Evolutionary conservation across 2,113 vertebrate species (phyloP), one percentile per base, ranked within the genome.

Genomic region (Mandrillus leucophaeus): DNA sequence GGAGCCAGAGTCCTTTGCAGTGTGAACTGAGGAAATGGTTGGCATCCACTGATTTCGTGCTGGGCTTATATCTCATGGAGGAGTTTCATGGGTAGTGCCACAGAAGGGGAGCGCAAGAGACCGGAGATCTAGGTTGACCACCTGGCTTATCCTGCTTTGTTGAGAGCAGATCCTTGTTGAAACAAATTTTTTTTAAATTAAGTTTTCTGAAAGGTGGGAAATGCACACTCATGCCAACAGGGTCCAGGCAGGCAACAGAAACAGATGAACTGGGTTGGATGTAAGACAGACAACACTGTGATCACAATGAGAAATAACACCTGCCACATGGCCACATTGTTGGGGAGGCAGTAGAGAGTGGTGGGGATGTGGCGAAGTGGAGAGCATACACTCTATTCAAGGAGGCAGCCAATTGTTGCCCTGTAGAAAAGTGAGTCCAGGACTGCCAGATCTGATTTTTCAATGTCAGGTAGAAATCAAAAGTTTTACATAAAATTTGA

Each of bases 271-370:
- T 0, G 61, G 79, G 92, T 12, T 38, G 57, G 87, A 95, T 78
- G 40, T 2, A 17, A 90, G 90, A 90, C 87, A 92, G 95, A 96
- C 92, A 89, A 90, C 40, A 92, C 79, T 5, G 61, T 32, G 83
- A 66, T 38, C 97, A 92, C 57, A 38, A 83, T 90, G 96, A 95
- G 76, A 78, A 76, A 66, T 75, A 97, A 86, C 6, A 45, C 92
- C 86, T 87, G 92, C 85, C 80, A 35, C 1, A 2, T 5, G 70
- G 55, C 64, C 40, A 40, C 2, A 64, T 92, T 16, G 57, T 1
- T 48, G 30, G 57, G 68, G 23, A 76, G 50, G 93, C 45, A 48
- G 32, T 6, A 88, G 59, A 90, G 72, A 79, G 70, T 6, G 57
- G 75, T 48, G 48, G 38, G 84, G 57, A 70, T 38, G 40, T 38